phyloP scores from a whole-genome alignment of 2,888 invertebrate species.

The Drosophila neonasuta region DNA sequence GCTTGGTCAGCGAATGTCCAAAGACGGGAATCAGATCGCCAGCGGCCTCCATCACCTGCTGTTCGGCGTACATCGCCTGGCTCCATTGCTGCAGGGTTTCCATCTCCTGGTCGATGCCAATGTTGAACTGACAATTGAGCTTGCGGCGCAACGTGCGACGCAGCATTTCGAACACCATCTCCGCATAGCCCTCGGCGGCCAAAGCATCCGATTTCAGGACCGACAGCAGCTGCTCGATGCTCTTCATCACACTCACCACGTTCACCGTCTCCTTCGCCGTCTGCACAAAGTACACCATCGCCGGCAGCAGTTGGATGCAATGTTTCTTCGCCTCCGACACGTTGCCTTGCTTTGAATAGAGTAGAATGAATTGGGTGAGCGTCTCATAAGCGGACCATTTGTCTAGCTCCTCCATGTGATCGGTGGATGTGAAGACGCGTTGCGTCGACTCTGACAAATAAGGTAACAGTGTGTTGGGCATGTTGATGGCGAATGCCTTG shows the following conservation, averaged over 20 bases:
- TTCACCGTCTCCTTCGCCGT: conserved; percentile 3
- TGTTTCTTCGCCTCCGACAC: conserved; percentile 5
- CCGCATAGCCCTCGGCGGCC: neutral
- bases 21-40: conserved; percentile 23
- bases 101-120: conserved; percentile 8
- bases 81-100: conserved; percentile 13
- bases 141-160: conserved; percentile 20
- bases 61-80: conserved; percentile 8
- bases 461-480: conserved; percentile 7
- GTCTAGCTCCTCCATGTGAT: conserved; percentile 1
- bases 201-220: conserved; percentile 18
- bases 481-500: conserved; percentile 15
- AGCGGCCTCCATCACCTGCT: conserved; percentile 12
- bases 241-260: conserved; percentile 14
- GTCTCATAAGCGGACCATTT: conserved; percentile 23
- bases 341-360: conserved; percentile 1
- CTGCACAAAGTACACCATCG: conserved; percentile 11
- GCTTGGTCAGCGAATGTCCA: conserved; percentile 13
- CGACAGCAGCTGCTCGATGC: conserved; percentile 13
- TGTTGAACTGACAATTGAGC: conserved; percentile 25
- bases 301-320: conserved; percentile 17
- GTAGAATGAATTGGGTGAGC: conserved; percentile 12
- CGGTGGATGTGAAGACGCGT: neutral
- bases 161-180: conserved; percentile 23
- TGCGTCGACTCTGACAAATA: conserved; percentile 6